Evolutionary conservation across 2,113 vertebrate genomes (phyloP).

Genomic region (Daubentonia madagascariensis): DNA sequence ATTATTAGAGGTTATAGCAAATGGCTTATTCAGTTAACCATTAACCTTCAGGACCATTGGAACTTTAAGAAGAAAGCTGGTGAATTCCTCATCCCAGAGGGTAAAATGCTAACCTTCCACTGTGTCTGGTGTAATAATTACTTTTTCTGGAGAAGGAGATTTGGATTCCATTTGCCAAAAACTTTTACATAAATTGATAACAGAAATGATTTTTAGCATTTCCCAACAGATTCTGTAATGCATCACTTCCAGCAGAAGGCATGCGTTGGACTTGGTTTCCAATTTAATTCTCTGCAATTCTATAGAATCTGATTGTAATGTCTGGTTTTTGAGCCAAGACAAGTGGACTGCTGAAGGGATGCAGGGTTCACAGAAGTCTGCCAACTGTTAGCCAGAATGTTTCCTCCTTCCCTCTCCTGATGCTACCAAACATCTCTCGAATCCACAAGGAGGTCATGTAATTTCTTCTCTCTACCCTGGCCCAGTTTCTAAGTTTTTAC

Average conservation of each 20-base stretch:
- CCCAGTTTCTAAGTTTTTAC: constrained; percentile 47
- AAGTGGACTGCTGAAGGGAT: neutral
- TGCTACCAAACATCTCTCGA: constrained; percentile 15
- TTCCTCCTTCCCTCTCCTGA: neutral
- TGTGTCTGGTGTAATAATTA: neutral
- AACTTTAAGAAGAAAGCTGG: constrained; percentile 42
- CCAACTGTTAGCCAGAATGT: neutral
- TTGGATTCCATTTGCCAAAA: constrained; percentile 49
- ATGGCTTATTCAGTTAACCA: constrained; percentile 13
- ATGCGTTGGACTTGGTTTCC: neutral
- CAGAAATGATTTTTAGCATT: constrained; percentile 54
- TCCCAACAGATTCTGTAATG: constrained; percentile 10
- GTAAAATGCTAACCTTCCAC: neutral
- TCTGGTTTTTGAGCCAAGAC: constrained; percentile 48
- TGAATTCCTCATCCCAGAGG: constrained; percentile 20
- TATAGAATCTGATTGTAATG: constrained; percentile 14
- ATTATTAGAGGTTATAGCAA: neutral
- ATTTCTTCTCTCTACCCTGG: constrained; percentile 60
- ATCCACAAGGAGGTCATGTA: constrained; percentile 60
- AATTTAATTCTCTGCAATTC: constrained; percentile 43
- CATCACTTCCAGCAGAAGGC: constrained; percentile 20
- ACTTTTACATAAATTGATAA: constrained; percentile 43
- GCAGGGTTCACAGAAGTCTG: constrained; percentile 5
- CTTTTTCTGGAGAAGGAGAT: neutral
- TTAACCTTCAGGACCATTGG: neutral